phyloP scores from a whole-genome alignment of 2,797 vertebrate genomes.

The Anniella stebbinsi region DNA sequence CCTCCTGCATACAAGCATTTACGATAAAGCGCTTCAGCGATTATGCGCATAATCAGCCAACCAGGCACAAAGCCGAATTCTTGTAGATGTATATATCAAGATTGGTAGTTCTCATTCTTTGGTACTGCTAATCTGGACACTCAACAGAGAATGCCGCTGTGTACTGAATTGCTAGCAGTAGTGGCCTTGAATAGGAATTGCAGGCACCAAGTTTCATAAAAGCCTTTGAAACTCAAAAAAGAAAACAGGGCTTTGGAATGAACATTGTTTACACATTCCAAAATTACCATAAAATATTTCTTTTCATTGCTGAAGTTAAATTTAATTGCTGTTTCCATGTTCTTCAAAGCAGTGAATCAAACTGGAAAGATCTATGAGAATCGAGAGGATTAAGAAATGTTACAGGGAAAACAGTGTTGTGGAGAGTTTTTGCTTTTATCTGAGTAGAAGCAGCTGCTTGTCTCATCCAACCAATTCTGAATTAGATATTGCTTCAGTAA shows the following conservation, averaged over 20 bases:
- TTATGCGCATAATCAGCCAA: too few relatives aligned
- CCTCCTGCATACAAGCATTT: too few relatives aligned
- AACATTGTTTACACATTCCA: constrained; percentile 27
- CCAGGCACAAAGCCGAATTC: too few relatives aligned
- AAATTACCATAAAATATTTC: constrained; percentile 31
- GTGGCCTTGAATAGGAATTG: constrained; percentile 7
- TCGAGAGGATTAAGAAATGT: not conserved
- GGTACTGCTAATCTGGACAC: not conserved
- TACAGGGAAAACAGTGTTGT: not conserved
- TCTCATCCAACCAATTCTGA: not conserved
- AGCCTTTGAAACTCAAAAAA: constrained; percentile 34
- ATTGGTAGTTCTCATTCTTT: constrained; percentile 26
- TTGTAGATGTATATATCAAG: too few relatives aligned
- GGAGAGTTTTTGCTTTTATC: not conserved
- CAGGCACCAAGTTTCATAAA: not conserved
- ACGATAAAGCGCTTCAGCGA: too few relatives aligned
- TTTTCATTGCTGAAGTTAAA: constrained; percentile 3
- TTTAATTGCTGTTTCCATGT: not conserved
- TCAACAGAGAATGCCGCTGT: not conserved
- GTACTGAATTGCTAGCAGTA: constrained; percentile 18
- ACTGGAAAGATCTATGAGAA: not conserved
- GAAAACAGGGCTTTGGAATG: constrained; percentile 43
- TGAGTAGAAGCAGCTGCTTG: not conserved
- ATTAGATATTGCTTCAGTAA: constrained; percentile 1
- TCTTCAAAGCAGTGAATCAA: constrained; percentile 27